Evolutionary conservation across 2,113 vertebrate genomes (phyloP), one percentile per base, ranked within the genome.

Genomic region (Sinocyclocheilus rhinocerous): DNA sequence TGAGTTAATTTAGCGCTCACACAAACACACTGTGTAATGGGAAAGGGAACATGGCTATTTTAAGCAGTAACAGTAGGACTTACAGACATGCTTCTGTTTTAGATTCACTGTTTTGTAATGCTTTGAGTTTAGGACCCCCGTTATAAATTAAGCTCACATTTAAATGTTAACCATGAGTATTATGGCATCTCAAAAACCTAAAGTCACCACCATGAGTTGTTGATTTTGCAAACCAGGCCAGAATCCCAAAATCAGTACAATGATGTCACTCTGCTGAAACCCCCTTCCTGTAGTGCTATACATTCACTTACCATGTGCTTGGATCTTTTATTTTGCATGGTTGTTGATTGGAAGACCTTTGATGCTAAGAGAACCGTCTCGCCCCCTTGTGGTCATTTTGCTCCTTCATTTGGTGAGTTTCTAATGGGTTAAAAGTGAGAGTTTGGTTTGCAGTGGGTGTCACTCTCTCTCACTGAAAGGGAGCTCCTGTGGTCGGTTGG

Each of bases 221-320:
- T 69, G 33, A 85, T 69, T 22, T 72, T 61, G 48, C 72, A 72
- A 82, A 86, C 55, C 26, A 42, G 86, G 73, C 57, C 48, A 85
- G 63, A 80, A 65, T 83, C 84, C 67, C 39, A 63, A 83, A 86
- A 89, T 91, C 91, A 92, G 92, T 92, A 87, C 91, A 93, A 89
- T 81, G 72, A 84, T 70, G n/a, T 42, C 84, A 36, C 45, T 84
- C 4, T 18, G n/a, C 48, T 36, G n/a, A 45, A 83, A 26, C 6
- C 83, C 83, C 81, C 59, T 20, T 6, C 65, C 24, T 33, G 3
- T 16, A 61, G 15, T 88, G 72, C 73, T 50, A 63, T 42, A 85
- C 57, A 36, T 77, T 88, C 52, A 87, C 83, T 87, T 69, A 83
- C 61, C 77, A 84, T 77, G 87, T 89, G 87, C 87, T 76, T 55